Evolutionary conservation across 2,888 invertebrate species (phyloP).

Genomic region (Syritta pipiens): DNA sequence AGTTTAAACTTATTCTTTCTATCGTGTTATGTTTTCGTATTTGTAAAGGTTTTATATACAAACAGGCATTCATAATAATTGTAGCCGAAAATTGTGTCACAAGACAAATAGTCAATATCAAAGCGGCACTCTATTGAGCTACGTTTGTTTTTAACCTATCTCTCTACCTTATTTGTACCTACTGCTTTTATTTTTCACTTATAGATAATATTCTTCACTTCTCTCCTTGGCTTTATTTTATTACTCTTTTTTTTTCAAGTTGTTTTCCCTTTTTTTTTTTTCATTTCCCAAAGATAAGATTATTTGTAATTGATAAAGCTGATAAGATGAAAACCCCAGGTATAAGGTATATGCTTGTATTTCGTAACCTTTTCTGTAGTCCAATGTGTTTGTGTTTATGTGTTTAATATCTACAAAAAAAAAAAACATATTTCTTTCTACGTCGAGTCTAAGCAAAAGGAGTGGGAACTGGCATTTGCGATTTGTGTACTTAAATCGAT

Average conservation of each 20-base stretch:
- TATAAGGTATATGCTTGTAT: slow-evolving; percentile 12
- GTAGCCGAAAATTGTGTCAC: slow-evolving; percentile 15
- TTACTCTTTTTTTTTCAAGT: slow-evolving; percentile 4
- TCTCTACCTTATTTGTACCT: slow-evolving; percentile 18
- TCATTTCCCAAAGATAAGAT: slow-evolving; percentile 43
- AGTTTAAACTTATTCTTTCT: no score
- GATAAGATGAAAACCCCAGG: slow-evolving; percentile 46
- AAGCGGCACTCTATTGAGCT: slow-evolving; percentile 42
- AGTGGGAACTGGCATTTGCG: neutral
- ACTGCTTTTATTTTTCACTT: slow-evolving; percentile 31
- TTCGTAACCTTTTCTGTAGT: no score
- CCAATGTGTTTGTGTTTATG: no score
- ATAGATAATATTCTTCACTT: slow-evolving; percentile 38
- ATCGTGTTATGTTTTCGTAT: no score
- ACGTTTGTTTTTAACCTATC: slow-evolving; percentile 16
- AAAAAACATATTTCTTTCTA: no score
- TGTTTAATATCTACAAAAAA: no score
- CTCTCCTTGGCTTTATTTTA: slow-evolving; percentile 11
- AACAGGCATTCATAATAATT: slow-evolving; percentile 10
- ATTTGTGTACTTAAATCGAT: slow-evolving; percentile 10
- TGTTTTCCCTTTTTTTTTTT: slow-evolving; percentile 1
- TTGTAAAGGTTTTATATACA: neutral
- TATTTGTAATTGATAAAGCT: slow-evolving; percentile 57
- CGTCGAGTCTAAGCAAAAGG: neutral
- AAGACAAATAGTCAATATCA: slow-evolving; percentile 29